These are phyloP conservation scores for Gerris buenoi DNA, from an alignment of 1,140 invertebrate genomes.

Conservation along the genomic window DNA sequence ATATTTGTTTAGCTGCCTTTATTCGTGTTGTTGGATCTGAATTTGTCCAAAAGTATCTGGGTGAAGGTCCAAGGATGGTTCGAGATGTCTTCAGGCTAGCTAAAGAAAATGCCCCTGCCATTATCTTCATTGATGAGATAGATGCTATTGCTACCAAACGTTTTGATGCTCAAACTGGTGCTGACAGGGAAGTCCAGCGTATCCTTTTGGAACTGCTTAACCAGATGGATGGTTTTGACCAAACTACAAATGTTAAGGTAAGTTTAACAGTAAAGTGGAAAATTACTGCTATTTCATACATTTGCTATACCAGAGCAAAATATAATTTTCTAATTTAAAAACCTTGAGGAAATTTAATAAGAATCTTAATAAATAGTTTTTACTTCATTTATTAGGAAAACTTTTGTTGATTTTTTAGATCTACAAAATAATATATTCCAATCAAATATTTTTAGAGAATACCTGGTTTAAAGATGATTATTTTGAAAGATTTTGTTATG, in stretches of 20 bases:
- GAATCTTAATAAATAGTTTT: no score
- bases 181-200: constrained; percentile 96
- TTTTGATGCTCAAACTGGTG: constrained; percentile 97
- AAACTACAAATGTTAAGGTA: constrained; percentile 98
- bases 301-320: no score
- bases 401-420: no score
- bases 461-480: no score
- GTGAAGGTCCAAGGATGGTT: constrained; percentile 98
- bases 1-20: constrained; percentile 76
- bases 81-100: constrained; percentile 96
- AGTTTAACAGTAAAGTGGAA: no score
- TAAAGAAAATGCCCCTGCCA: constrained; percentile 97
- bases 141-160: constrained; percentile 97
- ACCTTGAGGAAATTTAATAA: no score
- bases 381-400: no score
- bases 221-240: constrained; percentile 99
- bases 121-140: constrained; percentile 98
- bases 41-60: constrained; percentile 98
- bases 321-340: no score
- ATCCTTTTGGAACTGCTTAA: constrained; percentile 94
- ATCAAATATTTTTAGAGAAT: no score
- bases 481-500: no score
- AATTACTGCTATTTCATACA: no score
- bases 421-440: no score
- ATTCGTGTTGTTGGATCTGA: constrained; percentile 98